Evolutionary conservation across 2,888 invertebrate species (phyloP), one percentile per base, ranked within the genome.

Genomic region (Neria commutata): DNA sequence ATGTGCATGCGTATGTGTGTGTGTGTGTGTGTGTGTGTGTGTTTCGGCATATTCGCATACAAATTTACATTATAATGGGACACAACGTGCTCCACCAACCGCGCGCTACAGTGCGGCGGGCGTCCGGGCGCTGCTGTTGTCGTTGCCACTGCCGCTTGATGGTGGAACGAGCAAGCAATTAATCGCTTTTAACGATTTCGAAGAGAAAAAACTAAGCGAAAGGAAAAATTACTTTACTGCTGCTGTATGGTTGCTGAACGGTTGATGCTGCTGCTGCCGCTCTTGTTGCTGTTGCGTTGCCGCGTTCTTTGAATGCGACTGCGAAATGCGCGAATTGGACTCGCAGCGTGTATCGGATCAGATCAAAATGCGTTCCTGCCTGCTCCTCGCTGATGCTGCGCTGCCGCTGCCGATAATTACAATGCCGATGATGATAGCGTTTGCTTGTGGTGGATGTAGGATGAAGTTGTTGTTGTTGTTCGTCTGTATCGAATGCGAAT

Each of bases 151-250:
- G 61, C 58, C 52, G 54, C 56, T 63, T 71, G 63, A 68, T 70
- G 68, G 64, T 69, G 68, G 67, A 69, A 69, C 63, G 69, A 69
- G 69, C 69, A 67, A 67, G 73, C 71, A 73, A 71, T 71, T 71
- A 71, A 71, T 71, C 73, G 71, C 73, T 73, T 71, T 71, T 73
- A 73, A 73, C 71, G 71, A 71, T 71, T 73, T 72, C n/a, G n/a
- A n/a, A n/a, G n/a, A n/a, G n/a, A n/a, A 71, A 73, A 71, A 71
- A 71, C 70, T 73, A 67, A n/a, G n/a, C n/a, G n/a, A n/a, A n/a
- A n/a, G n/a, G n/a, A 73, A 71, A 71, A 48, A 71, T 73, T 70
- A 73, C 72, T 69, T 71, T 67, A n/a, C 68, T 69, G 68, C 65
- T 68, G 70, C n/a, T 25, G 46, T 47, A 52, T 56, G 50, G 62